These are phyloP conservation scores for Solenopsis invicta DNA, from an alignment of 1,140 invertebrate species.

Conservation along the genomic window DNA sequence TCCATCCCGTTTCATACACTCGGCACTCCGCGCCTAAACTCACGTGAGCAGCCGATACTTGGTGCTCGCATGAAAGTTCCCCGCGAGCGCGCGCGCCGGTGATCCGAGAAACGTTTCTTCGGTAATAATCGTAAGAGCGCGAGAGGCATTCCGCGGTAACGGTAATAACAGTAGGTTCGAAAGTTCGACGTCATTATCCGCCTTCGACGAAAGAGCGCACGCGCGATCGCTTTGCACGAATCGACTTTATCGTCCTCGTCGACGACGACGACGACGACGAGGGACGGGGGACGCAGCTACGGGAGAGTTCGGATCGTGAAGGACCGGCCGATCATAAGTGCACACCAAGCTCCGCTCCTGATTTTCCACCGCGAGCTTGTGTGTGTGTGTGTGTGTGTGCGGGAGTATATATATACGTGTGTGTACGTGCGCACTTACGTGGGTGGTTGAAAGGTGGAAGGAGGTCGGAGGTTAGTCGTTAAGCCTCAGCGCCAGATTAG, in stretches of 20 bases:
- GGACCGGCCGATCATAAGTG: constrained; percentile 59
- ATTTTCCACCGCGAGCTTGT: constrained; percentile 46
- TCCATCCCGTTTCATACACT: neutral
- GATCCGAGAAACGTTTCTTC: constrained; percentile 64
- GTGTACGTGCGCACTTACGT: neutral
- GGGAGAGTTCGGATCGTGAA: constrained; percentile 29
- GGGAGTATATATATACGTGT: neutral
- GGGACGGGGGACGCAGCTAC: neutral
- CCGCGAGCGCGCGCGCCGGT: constrained; percentile 24
- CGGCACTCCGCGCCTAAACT: neutral
- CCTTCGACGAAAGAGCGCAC: constrained; percentile 64
- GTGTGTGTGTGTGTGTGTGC: neutral
- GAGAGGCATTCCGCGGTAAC: constrained; percentile 66
- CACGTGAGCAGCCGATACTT: neutral
- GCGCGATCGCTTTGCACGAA: constrained; percentile 65
- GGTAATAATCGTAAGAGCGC: constrained; percentile 63
- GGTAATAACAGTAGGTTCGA: constrained; percentile 66
- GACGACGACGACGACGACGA: constrained; percentile 1
- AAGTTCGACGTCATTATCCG: constrained; percentile 71
- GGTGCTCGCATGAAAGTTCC: constrained; percentile 27
- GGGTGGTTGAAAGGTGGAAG: constrained; percentile 42
- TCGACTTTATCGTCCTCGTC: constrained; percentile 56
- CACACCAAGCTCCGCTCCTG: constrained; percentile 44
- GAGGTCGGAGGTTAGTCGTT: constrained; percentile 61
- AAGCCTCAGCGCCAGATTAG: constrained; percentile 66